Percentiles rank a stretch among this genome's conserved stretches.
phyloP scores from a whole-genome alignment of 2,797 vertebrate genomes.

The Oreochromis grahami region DNA sequence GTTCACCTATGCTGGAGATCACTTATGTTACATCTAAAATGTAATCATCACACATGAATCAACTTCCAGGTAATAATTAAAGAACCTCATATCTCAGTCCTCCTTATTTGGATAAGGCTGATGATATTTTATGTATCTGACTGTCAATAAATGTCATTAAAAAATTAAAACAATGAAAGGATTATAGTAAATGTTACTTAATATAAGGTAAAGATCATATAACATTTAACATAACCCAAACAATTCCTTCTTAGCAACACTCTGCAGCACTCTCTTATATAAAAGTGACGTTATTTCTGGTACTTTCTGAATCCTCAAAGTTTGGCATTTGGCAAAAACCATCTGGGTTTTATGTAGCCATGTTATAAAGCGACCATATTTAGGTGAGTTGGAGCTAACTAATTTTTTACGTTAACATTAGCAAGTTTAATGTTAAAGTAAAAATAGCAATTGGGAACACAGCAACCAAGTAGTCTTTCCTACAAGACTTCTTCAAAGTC shows the following conservation, averaged over 20 bases:
- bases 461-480: not conserved
- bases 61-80: not conserved
- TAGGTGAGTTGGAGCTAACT: fast-evolving
- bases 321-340: fast-evolving
- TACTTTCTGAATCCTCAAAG: not conserved
- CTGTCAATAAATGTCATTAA: not conserved
- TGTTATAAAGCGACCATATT: fast-evolving
- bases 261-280: not conserved
- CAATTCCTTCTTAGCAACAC: not conserved
- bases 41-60: not conserved
- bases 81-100: not conserved
- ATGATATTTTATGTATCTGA: not conserved
- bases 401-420: not conserved
- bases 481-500: not conserved
- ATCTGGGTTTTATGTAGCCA: not conserved
- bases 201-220: not conserved
- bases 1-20: not conserved
- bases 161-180: not conserved
- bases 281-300: not conserved
- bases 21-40: not conserved
- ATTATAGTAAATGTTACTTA: not conserved
- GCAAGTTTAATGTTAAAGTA: not conserved
- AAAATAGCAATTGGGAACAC: not conserved
- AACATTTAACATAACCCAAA: not conserved
- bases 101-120: not conserved